Evolutionary conservation across 2,113 vertebrate species (phyloP).

Genomic region (human): GRCh38 chrX:45112501-45113000

Average conservation of each 20-base stretch:
- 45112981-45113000: constrained; percentile 35
- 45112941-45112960: constrained; percentile 18
- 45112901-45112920: constrained; percentile 80
- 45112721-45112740: constrained; percentile 76
- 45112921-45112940: constrained; percentile 54
- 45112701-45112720: constrained; percentile 61
- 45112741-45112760: constrained; percentile 84
- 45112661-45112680: constrained; percentile 72
- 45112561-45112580: constrained; percentile 88
- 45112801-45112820: constrained; percentile 72
- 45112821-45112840: constrained; percentile 64
- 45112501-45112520: constrained; percentile 92
- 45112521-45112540: constrained; percentile 88
- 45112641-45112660: constrained; percentile 75
- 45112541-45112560: constrained; percentile 90
- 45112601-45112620: constrained; percentile 84
- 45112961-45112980: not conserved
- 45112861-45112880: constrained; percentile 42
- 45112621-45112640: constrained; percentile 80
- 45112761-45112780: constrained; percentile 71
- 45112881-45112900: constrained; percentile 79
- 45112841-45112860: constrained; percentile 45
- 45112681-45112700: constrained; percentile 75
- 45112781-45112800: constrained; percentile 72
- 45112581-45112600: constrained; percentile 88